A percentile compares a stretch with the other conserved stretches of the same genome.
Evolutionary conservation across 2,888 invertebrate species (phyloP).

Genomic region (Pachliopta kotzebuea): DNA sequence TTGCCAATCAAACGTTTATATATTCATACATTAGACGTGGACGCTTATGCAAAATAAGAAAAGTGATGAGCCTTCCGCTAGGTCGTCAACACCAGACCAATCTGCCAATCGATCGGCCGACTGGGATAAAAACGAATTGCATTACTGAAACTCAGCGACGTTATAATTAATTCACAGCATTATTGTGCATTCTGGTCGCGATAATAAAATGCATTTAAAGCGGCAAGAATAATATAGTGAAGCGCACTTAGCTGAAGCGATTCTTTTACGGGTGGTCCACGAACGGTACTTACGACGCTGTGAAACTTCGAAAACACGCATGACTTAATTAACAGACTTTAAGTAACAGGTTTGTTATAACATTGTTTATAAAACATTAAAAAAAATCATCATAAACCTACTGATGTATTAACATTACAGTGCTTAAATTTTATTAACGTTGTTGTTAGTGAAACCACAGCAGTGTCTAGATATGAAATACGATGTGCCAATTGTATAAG

Average conservation of each 20-base stretch:
- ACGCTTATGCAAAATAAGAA: conserved; percentile 25
- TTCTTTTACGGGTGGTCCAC: conserved; percentile 24
- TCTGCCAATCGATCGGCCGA: conserved; percentile 39
- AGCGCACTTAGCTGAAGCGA: conserved; percentile 25
- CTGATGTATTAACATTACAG: too few relatives aligned
- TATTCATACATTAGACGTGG: conserved; percentile 16
- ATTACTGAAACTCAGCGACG: conserved; percentile 53
- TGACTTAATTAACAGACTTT: conserved; percentile 10
- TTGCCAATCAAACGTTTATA: conserved; percentile 25
- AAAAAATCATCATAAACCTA: not conserved
- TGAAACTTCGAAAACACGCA: conserved; percentile 3
- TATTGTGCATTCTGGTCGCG: conserved; percentile 64
- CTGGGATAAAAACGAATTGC: conserved; percentile 45
- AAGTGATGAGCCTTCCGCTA: conserved; percentile 29
- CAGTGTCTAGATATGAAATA: too few relatives aligned
- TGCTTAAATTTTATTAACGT: too few relatives aligned
- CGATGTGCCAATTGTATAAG: too few relatives aligned
- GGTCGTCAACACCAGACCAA: conserved; percentile 40
- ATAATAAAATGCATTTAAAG: conserved; percentile 61
- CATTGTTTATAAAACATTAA: not conserved
- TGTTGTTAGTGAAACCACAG: too few relatives aligned
- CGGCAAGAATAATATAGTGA: conserved; percentile 36
- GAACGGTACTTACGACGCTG: conserved; percentile 3
- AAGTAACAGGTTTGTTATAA: not conserved
- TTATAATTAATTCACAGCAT: conserved; percentile 65